Evolutionary conservation across 1,140 invertebrate species (phyloP), one percentile per base, ranked within the genome.

Genomic region (Nebria ingens): DNA sequence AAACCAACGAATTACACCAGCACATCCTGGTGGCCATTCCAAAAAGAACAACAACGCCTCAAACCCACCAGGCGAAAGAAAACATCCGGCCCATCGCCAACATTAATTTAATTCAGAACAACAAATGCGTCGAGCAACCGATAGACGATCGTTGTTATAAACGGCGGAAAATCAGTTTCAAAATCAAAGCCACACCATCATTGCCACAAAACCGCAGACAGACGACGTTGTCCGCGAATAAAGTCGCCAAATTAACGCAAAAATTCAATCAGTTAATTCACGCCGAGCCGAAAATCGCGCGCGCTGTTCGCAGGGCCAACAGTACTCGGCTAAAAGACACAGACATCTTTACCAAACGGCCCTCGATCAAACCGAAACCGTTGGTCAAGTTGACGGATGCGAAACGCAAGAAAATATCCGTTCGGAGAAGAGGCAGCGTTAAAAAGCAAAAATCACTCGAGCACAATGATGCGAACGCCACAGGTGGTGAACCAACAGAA

Each of bases 231-330:
- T 67, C 70, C 34, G 73, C 69, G 52, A 78, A 62, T 57, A 75
- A 73, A 61, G 77, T 79, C 1, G 73, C 76, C 21, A 72, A 76
- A 62, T 59, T 79, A 20, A 77, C 77, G 1, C 74, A 74, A 58
- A 78, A 78, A 61, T 79, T 76, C 61, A 77, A 79, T 61, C 66
- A 75, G 60, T 65, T 78, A 19, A 59, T 71, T 6, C 58, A 70
- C 42, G 73, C 71, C 55, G 70, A 73, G 56, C 66, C 71, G 4
- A 74, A 72, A 64, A 54, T 59, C 15, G 34, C 57, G 19, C 54
- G 56, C 22, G 53, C 60, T 21, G 54, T 61, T 1, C 57, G 60
- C 53, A 52, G 62, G 9, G 57, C 55, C 12, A 61, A 62, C 52
- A 51, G 50, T 15, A 45, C 40, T n/a, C 6, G 59, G 60, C 55